Percentiles rank a stretch among this genome's conserved stretches.
Conservation (phyloP, 2,888 invertebrate species). For the Acrobasis consociella region DNA sequence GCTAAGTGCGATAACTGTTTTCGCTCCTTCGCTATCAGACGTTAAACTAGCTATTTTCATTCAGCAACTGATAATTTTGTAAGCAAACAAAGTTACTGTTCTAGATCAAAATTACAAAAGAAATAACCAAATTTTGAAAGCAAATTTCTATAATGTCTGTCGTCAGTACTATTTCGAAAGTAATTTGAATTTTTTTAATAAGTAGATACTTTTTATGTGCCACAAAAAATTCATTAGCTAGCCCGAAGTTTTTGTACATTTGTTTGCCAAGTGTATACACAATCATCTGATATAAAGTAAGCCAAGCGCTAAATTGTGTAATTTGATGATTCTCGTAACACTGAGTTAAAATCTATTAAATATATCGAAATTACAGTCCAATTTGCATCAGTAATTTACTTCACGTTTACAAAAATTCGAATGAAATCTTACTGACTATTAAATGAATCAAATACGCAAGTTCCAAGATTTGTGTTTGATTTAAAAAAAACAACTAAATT, state of each 20-base stretch:
- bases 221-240: background rate
- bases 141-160: background rate
- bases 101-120: background rate
- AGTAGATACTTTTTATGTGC: background rate
- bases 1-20: constrained; percentile 13
- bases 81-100: background rate
- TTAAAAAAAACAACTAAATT: too few relatives aligned
- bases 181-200: background rate
- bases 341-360: background rate
- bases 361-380: background rate
- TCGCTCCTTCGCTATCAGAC: constrained; percentile 28
- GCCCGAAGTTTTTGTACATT: background rate
- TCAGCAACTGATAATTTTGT: background rate
- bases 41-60: background rate
- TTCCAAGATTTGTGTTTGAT: too few relatives aligned
- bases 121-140: background rate
- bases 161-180: background rate
- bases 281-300: background rate
- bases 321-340: background rate
- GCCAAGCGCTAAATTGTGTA: background rate
- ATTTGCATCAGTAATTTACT: background rate
- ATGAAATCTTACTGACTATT: too few relatives aligned
- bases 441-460: too few relatives aligned
- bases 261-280: background rate
- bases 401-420: too few relatives aligned